Evolutionary conservation across 2,888 invertebrate genomes (phyloP).

Genomic region (Philopedon plagiatum): DNA sequence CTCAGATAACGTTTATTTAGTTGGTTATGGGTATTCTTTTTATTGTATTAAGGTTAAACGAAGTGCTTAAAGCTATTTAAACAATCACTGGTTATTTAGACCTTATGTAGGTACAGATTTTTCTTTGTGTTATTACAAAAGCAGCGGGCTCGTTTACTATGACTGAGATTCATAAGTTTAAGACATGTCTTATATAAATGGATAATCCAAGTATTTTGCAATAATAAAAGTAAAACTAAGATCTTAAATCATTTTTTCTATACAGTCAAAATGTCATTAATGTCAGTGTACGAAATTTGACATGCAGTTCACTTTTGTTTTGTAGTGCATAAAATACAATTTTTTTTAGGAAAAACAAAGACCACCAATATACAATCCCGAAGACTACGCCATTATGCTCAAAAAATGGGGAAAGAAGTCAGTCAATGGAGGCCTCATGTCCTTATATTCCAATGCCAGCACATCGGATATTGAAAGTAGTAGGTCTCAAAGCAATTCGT

Average conservation of each 20-base stretch:
- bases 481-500: slow-evolving; percentile 59
- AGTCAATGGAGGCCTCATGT: slow-evolving; percentile 64
- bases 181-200: too few species aligned
- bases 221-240: too few species aligned
- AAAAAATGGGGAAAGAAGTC: slow-evolving; percentile 85
- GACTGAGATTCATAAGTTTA: too few species aligned
- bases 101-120: too few species aligned
- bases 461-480: slow-evolving; percentile 60
- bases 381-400: slow-evolving; percentile 86
- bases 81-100: too few species aligned
- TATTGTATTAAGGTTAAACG: background rate
- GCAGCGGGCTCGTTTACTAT: too few species aligned
- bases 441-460: slow-evolving; percentile 61
- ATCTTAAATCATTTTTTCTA: too few species aligned
- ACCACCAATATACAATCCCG: slow-evolving; percentile 91
- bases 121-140: too few species aligned
- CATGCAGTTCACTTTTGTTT: too few species aligned
- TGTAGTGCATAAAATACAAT: background rate
- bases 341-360: slow-evolving; percentile 81
- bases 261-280: too few species aligned
- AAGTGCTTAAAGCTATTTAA: background rate
- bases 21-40: background rate
- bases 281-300: too few species aligned
- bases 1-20: background rate
- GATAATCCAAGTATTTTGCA: too few species aligned